Evolutionary conservation across 2,797 vertebrate species (phyloP).

Genomic region (Anisognathus igniventris): DNA sequence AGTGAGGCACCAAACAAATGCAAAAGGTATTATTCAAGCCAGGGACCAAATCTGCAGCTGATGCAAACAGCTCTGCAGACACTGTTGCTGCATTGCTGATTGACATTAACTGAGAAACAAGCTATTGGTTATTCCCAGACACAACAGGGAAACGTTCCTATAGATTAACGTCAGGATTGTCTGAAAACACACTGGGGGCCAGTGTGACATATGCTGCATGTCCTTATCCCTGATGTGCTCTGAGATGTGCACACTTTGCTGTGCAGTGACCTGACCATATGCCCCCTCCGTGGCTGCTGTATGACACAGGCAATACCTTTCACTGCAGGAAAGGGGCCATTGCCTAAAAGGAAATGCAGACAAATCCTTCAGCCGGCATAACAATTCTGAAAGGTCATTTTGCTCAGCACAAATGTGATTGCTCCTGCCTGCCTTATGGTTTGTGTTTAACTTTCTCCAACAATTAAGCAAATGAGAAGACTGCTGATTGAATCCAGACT

Average conservation of each 20-base stretch:
- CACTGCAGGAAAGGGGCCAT: neutral
- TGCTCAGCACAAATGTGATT: constrained; percentile 3
- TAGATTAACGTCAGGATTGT: neutral
- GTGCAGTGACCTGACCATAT: neutral
- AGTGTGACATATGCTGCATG: neutral
- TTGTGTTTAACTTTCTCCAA: constrained; percentile 57
- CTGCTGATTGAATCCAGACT: constrained; percentile 55
- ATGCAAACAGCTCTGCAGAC: neutral
- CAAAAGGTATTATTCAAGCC: neutral
- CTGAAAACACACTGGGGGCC: neutral
- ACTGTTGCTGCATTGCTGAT: neutral
- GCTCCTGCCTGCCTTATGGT: constrained; percentile 40
- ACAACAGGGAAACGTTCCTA: neutral
- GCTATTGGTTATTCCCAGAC: neutral
- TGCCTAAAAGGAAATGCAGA: constrained; percentile 39
- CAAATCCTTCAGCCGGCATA: constrained; percentile 15
- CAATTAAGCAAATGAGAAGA: constrained; percentile 58
- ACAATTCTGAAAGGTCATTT: neutral
- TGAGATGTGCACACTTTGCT: neutral
- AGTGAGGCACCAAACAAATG: neutral
- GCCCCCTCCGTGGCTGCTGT: neutral
- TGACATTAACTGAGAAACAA: neutral
- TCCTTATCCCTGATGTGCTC: neutral
- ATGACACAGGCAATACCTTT: neutral
- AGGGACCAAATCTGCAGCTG: neutral